These are phyloP conservation scores for Dryoscopus gambensis DNA, from an alignment of 2,113 vertebrate genomes.

Conservation along the genomic window DNA sequence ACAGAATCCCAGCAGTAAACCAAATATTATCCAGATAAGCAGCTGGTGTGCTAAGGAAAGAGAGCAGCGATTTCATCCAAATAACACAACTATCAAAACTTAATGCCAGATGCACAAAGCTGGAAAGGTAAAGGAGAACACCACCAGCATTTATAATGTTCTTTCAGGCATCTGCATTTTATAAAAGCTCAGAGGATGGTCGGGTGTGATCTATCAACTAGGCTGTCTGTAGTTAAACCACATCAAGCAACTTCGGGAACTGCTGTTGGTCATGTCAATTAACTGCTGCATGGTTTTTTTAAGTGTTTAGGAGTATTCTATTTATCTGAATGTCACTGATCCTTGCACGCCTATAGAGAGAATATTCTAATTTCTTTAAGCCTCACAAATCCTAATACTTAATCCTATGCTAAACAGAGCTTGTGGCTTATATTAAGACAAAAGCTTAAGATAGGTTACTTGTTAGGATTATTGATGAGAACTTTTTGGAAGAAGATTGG, in stretches of 20 bases:
- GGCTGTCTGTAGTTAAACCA: neutral
- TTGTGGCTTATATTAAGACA: neutral
- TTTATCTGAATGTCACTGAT: neutral
- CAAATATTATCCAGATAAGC: neutral
- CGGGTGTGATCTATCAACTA: neutral
- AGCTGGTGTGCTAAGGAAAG: neutral
- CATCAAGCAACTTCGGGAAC: neutral
- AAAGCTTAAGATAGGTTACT: neutral
- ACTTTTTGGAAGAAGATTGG: neutral
- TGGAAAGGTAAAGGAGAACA: rapidly evolving
- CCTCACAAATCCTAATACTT: neutral
- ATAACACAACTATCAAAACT: neutral
- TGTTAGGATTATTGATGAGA: neutral
- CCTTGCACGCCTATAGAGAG: neutral
- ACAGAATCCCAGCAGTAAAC: neutral
- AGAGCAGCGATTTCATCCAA: neutral
- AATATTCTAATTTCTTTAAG: neutral
- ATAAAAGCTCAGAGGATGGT: neutral
- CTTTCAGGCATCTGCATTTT: neutral
- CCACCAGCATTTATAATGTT: neutral
- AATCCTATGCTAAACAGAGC: neutral
- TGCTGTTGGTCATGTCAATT: neutral
- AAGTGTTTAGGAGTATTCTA: neutral
- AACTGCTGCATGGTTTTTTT: neutral
- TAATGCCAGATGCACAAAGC: neutral